Percentiles rank a stretch among this genome's conserved stretches.
Conservation (phyloP, 2,113 vertebrate genomes). For the Gallinago undulata region DNA sequence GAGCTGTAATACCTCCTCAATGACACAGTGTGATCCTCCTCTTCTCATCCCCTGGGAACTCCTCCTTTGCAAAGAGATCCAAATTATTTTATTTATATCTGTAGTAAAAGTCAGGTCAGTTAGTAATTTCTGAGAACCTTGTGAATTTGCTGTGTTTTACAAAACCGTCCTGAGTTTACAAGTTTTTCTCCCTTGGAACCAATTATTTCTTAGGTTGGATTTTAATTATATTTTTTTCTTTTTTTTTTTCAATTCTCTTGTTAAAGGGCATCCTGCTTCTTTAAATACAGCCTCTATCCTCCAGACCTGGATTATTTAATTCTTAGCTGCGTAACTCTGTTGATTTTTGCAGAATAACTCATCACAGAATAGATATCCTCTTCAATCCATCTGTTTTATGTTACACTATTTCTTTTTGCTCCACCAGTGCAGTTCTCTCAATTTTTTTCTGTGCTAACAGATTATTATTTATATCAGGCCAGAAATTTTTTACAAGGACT, state of each 20-base stretch:
- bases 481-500: constrained; percentile 23
- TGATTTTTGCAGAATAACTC: not conserved
- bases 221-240: not conserved
- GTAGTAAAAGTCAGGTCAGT: not conserved
- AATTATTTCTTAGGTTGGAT: not conserved
- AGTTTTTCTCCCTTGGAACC: not conserved
- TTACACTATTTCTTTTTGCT: not conserved
- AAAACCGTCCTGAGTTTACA: not conserved
- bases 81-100: not conserved
- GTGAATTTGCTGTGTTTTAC: not conserved
- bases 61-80: not conserved
- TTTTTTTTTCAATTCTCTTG: not conserved
- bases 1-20: not conserved
- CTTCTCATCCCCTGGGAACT: not conserved
- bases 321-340: not conserved
- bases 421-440: not conserved
- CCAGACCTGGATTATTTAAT: not conserved
- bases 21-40: not conserved
- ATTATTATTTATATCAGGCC: not conserved
- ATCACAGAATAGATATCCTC: not conserved
- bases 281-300: not conserved
- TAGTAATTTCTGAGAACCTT: not conserved
- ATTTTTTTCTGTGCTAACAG: not conserved
- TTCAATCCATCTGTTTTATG: not conserved
- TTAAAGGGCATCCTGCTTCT: not conserved